Base-by-base conservation (phyloP, 2,113 vertebrate species). In the Noctilio leporinus region DNA sequence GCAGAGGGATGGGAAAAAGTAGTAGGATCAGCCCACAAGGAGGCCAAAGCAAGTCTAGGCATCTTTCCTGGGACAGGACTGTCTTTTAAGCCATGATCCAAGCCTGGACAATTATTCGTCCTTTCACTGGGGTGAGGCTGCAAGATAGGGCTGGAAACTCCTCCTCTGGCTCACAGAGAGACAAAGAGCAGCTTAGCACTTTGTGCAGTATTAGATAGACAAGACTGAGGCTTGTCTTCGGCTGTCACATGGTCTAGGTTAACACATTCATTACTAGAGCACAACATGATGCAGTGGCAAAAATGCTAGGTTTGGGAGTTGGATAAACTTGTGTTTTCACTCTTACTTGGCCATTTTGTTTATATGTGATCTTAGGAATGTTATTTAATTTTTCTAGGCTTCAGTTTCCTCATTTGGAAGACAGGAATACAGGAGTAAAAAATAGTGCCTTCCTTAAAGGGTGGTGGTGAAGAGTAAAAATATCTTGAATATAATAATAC, bases 381-480 rank as follows among this genome's bases (percentile, higher is more conserved):
- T 73, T 51, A 65, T 62, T 94, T 72, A 73, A 55, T 82, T 43
- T 59, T 94, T 78, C 70, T 67, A 57, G 65, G n/a, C 43, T 65
- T 89, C 53, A 26, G 69, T 93, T 93, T 96, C 49, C 65, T 91
- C 45, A 35, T 35, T 10, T 89, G 28, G 65, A 96, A 97, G 88
- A 73, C 24, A 26, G 73, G 12, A 93, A 89, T 82, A 88, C n/a
- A n/a, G n/a, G n/a, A n/a, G n/a, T n/a, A n/a, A n/a, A 96, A 95
- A 93, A 65, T 51, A 57, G 45, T 43, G 22, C 47, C 35, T 91
- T 78, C 28, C 10, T 85, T 38, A 85, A 59, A 20, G 26, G 43
- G 10, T 40, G 6, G 20, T 80, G 81, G 38, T 89, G 28, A 94
- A 81, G 53, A 75, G 69, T 53, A 57, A 69, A 88, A 26, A 24